Conservation (phyloP, 1,140 invertebrate genomes). For the Drosophila kohkoa region DNA sequence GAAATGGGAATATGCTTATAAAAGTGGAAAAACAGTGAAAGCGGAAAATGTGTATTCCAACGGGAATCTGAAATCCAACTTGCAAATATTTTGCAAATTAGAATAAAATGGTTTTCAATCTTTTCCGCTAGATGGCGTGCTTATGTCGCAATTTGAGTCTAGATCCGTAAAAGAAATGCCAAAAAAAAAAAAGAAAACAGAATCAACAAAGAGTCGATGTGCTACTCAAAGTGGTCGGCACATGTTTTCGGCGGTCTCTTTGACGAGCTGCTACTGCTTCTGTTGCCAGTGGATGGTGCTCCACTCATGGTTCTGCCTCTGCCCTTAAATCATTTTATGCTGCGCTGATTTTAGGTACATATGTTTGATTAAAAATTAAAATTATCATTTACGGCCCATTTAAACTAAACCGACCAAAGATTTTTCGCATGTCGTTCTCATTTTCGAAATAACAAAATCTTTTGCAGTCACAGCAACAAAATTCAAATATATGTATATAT, state of each 20-base stretch:
- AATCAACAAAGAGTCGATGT: not conserved
- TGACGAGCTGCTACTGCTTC: slow-evolving; percentile 41
- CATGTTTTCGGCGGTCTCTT: slow-evolving; percentile 74
- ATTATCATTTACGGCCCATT: slow-evolving; percentile 84
- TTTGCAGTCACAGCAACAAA: slow-evolving; percentile 28
- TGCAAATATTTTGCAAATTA: slow-evolving; percentile 35
- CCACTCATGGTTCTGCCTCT: slow-evolving; percentile 40
- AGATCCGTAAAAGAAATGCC: slow-evolving; percentile 3
- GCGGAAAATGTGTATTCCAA: slow-evolving; percentile 41
- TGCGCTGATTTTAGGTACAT: slow-evolving; percentile 64
- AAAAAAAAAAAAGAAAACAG: slow-evolving; percentile 14
- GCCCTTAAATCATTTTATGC: slow-evolving; percentile 71
- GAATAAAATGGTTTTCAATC: slow-evolving; percentile 5
- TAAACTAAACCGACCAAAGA: slow-evolving; percentile 81
- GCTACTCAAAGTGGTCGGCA: slow-evolving; percentile 21
- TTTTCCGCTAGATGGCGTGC: slow-evolving; percentile 35
- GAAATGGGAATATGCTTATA: not conserved
- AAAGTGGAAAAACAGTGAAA: slow-evolving; percentile 17
- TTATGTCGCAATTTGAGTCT: not conserved
- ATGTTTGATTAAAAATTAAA: slow-evolving; percentile 85
- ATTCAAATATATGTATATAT: slow-evolving; percentile 20
- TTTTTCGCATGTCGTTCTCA: slow-evolving; percentile 80
- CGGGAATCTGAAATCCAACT: slow-evolving; percentile 15
- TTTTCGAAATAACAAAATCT: slow-evolving; percentile 73
- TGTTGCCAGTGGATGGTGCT: slow-evolving; percentile 17